Percentiles rank a stretch among this genome's conserved stretches.
Evolutionary conservation across 2,797 vertebrate species (phyloP).

Genomic region (Chromis chromis): DNA sequence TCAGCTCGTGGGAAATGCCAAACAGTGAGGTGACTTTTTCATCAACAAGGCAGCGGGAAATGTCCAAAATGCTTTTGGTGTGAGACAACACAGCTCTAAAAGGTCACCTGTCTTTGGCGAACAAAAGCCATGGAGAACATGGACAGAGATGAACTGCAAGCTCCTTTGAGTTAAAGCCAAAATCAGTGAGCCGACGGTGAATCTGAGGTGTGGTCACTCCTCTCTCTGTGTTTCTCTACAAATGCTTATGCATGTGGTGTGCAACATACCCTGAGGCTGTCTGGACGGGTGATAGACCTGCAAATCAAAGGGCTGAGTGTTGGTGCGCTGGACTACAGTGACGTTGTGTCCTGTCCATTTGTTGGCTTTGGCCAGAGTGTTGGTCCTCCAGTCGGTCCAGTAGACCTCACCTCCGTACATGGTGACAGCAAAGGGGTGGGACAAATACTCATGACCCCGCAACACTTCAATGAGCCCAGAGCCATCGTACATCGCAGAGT

Average conservation of each 20-base stretch:
- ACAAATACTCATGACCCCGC: slow-evolving; percentile 96
- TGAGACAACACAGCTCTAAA: slow-evolving; percentile 56
- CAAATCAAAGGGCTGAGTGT: slow-evolving; percentile 97
- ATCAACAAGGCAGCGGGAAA: slow-evolving; percentile 51
- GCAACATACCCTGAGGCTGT: slow-evolving; percentile 92
- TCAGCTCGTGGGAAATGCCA: slow-evolving; percentile 42
- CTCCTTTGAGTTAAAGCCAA: slow-evolving; percentile 40
- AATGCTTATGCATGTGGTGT: not conserved
- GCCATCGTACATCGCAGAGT: slow-evolving; percentile 95
- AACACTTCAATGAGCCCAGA: slow-evolving; percentile 96
- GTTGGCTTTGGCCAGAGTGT: slow-evolving; percentile 97
- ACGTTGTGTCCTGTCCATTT: slow-evolving; percentile 99
- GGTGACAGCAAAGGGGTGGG: slow-evolving; percentile 97
- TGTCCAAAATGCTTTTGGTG: slow-evolving; percentile 53
- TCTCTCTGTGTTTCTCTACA: not conserved
- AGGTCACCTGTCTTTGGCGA: slow-evolving; percentile 69
- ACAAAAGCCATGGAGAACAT: slow-evolving; percentile 40
- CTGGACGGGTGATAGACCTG: slow-evolving; percentile 98
- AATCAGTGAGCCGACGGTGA: slow-evolving; percentile 8
- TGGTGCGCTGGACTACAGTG: slow-evolving; percentile 96
- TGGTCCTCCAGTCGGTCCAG: slow-evolving; percentile 99
- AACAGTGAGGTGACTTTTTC: slow-evolving; percentile 61
- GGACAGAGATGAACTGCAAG: slow-evolving; percentile 47
- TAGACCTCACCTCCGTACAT: slow-evolving; percentile 97
- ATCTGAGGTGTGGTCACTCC: not conserved